phyloP scores from a whole-genome alignment of 2,888 invertebrate genomes.

The Teleogryllus oceanicus region DNA sequence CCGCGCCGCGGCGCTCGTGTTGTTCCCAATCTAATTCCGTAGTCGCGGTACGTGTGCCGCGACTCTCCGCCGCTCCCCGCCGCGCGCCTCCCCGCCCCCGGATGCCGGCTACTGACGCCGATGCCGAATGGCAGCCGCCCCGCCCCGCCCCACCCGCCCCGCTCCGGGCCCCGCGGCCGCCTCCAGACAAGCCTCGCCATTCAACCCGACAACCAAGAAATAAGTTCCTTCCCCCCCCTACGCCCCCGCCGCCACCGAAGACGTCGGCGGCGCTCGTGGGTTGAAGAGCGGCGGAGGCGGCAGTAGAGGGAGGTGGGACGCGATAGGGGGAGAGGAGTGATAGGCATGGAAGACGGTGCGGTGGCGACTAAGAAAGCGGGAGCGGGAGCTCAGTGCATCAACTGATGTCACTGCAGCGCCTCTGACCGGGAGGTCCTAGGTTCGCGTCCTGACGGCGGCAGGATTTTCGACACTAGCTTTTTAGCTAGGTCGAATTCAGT shows the following conservation, averaged over 20 bases:
- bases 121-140: constrained; percentile 26
- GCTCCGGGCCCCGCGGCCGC: not conserved
- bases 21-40: constrained; percentile 33
- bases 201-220: constrained; percentile 37
- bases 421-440: too few species aligned
- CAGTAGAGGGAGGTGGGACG: too few species aligned
- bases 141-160: not conserved
- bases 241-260: not conserved
- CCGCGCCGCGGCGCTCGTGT: too few species aligned
- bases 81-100: not conserved
- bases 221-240: constrained; percentile 30
- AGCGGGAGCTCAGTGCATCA: too few species aligned
- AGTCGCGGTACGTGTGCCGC: constrained; percentile 33
- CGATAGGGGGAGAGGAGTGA: too few species aligned
- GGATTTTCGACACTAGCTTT: too few species aligned
- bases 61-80: not conserved
- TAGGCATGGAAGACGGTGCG: too few species aligned
- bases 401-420: too few species aligned
- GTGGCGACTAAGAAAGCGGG: too few species aligned
- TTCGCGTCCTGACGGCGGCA: too few species aligned
- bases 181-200: constrained; percentile 29
- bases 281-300: not conserved
- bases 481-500: too few species aligned
- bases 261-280: not conserved
- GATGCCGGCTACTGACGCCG: not conserved